A percentile compares a stretch with the other conserved stretches of the same genome.
phyloP scores from a whole-genome alignment of 1,140 invertebrate genomes.

The Neoseiulus cucumeris region DNA sequence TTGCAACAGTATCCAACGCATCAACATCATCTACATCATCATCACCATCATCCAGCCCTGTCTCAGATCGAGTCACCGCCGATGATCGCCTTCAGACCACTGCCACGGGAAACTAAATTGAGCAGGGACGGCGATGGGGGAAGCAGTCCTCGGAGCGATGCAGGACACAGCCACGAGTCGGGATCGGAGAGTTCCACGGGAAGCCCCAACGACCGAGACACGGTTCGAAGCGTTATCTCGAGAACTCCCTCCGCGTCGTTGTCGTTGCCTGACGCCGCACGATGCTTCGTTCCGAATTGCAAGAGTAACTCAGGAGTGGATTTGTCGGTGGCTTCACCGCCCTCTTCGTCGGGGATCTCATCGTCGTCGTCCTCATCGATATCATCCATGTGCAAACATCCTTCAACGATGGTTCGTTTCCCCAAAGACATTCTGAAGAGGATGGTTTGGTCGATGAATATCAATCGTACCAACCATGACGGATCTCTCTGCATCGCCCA shows the following conservation, averaged over 20 bases:
- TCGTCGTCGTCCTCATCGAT: background rate
- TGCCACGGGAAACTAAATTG: background rate
- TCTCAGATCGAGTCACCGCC: background rate
- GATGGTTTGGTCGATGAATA: background rate
- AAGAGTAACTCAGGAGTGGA: background rate
- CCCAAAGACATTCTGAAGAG: background rate
- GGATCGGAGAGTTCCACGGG: background rate
- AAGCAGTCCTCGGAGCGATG: background rate
- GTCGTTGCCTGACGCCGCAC: background rate
- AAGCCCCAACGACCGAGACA: background rate
- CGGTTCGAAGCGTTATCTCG: background rate
- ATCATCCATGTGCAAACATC: background rate
- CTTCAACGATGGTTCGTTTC: background rate
- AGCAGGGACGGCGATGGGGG: background rate
- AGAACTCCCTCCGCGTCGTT: background rate
- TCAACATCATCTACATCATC: background rate
- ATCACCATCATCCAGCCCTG: background rate
- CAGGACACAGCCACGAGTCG: background rate
- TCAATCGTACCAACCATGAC: background rate
- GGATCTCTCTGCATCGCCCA: background rate
- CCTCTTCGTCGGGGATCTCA: background rate
- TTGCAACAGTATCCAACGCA: background rate
- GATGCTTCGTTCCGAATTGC: conserved; percentile 1
- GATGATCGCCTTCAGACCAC: background rate
- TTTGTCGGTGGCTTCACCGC: background rate